Base-by-base conservation (phyloP, 1,140 invertebrate genomes). In the Calephelis nemesis region DNA sequence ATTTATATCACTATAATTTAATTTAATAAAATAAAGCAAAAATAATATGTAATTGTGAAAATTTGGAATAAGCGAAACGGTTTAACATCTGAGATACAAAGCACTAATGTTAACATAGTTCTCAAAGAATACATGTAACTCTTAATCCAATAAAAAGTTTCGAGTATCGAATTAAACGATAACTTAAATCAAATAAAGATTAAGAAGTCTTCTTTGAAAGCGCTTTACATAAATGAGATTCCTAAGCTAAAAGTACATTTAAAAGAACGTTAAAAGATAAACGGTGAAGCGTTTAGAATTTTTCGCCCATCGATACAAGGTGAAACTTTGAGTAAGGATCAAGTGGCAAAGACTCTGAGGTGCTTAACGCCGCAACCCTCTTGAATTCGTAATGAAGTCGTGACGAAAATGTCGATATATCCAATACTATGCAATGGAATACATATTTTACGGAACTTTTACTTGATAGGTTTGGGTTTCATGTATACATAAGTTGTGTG, bases 361-460 rank as follows among this genome's bases (percentile, higher is more conserved):
- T 60, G 54, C 54, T 60, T 60, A 60, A 60, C 39, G 54, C 54
- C 54, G 54, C 54, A 60, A 60, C 54, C 54, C 54, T 60, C 54
- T 60, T 60, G 54, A 60, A 60, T 60, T 30, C 30, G 54, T 60
- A 60, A 60, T 60, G 54, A 60, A 60, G 54, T 60, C 54, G 54
- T 60, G 54, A 60, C 54, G 54, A 60, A 60, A 60, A 60, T 60
- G 54, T 60, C 54, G 54, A 58, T 58, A 58, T 58, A 58, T 58
- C 30, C 54, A 40, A 58, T 58, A 39, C 19, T 58, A 58, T 58
- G 19, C 54, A 58, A 12, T 58, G 54, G 19, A 58, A 58, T 58
- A 58, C 54, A 58, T 58, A 58, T 58, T 58, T 58, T 58, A 58
- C 19, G 19, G 54, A 58, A 58, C 54, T 58, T 58, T 58, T 58